Evolutionary conservation across 30 jellyfish, hydroid and myxozoan genomes (phyloP), one percentile per base, ranked within the genome.

Genomic region (Aurelia coerulea): DNA sequence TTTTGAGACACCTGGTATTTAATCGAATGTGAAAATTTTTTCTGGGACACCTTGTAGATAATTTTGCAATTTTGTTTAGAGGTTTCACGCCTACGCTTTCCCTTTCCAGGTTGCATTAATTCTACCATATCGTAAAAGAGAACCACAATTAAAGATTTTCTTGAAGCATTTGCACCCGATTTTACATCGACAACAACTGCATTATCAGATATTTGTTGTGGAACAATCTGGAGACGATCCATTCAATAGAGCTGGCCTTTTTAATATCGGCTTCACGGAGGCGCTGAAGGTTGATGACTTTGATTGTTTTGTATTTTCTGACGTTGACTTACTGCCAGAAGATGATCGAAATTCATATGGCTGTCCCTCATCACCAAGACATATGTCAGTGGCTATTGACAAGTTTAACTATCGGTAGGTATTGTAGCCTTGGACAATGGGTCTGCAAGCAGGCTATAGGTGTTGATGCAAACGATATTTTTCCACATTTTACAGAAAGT

Each of bases 261-360:
- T 96, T 63, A 96, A 96, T 64, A 87, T 96, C 58, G 99, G 99
- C 39, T 90, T 79, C 83, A 77, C 42, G 14, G 99, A 96, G 76
- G 94, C 98, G 1, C 85, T 90, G 39, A 96, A 91, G 54, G 16
- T 65, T 3, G 97, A 66, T 17, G 96, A 88, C 67, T 96, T 86
- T 80, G 78, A 90, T 69, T 96, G 99, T 54, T 90, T 96, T 67
- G 71, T 96, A 11, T 90, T 90, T 77, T 33, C 96, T 81, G 99
- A 96, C 88, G 98, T 96, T 51, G 99, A 96, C 66, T 87, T 96
- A 4, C 90, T 96, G 33, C 99, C 98, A 9, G 99, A 96, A 78
- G 98, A 90, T 73, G 99, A 91, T 66, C 68, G 96, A 77, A 96
- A 96, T 68, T 67, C 71, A 49, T 95, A 95, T 77, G 98, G 97